These are phyloP conservation scores for Piaya cayana DNA, from an alignment of 2,113 vertebrate species.

Conservation along the genomic window DNA sequence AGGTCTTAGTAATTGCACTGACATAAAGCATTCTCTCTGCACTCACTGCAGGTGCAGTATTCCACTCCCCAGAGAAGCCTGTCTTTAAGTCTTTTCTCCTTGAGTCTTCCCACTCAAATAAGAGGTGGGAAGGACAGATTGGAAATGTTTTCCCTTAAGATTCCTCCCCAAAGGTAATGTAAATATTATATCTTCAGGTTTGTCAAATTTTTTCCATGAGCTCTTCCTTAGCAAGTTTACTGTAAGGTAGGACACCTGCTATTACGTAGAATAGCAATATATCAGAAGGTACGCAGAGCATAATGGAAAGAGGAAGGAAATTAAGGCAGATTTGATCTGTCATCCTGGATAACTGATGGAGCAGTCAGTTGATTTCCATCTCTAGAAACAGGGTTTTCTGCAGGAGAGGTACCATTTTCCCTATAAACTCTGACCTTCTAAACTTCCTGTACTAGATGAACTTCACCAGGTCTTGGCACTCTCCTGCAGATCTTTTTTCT, in stretches of 20 bases:
- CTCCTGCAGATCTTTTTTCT: neutral
- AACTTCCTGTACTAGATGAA: neutral
- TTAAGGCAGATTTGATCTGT: conserved; percentile 27
- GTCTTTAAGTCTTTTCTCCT: conserved; percentile 32
- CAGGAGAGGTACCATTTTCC: neutral
- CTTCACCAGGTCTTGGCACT: neutral
- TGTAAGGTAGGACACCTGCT: conserved; percentile 5
- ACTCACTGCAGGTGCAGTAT: conserved; percentile 53
- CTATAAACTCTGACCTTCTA: neutral
- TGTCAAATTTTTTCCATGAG: conserved; percentile 35
- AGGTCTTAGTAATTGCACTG: conserved; percentile 34
- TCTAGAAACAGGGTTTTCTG: neutral
- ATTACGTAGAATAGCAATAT: neutral
- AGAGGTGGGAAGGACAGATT: conserved; percentile 15
- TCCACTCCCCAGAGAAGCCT: conserved; percentile 31
- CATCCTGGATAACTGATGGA: neutral
- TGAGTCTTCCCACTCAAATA: conserved; percentile 26
- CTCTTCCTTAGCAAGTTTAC: conserved; percentile 9
- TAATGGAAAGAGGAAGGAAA: conserved; percentile 43
- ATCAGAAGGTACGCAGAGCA: neutral
- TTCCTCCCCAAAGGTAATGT: neutral
- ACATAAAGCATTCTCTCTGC: conserved; percentile 66
- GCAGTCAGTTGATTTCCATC: neutral
- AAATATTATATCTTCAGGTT: neutral
- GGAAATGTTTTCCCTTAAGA: conserved; percentile 29